A percentile compares a stretch with the other conserved stretches of the same genome.
These are phyloP conservation scores for Shargacucullia verbasci DNA, from an alignment of 2,888 invertebrate species.

Conservation along the genomic window DNA sequence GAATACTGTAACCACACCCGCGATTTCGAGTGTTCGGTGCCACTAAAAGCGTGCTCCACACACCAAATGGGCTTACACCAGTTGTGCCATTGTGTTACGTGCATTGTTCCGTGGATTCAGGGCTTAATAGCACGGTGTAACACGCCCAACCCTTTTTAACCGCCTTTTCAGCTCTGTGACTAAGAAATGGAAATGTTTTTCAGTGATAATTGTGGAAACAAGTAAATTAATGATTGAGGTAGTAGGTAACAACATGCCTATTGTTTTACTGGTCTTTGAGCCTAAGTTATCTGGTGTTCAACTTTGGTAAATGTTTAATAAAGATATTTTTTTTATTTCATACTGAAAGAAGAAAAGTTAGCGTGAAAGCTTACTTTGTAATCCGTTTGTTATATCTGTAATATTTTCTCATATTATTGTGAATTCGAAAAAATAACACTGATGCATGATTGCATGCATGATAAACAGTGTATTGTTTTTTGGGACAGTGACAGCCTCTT, in stretches of 20 bases:
- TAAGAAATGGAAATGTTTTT: conserved; percentile 15
- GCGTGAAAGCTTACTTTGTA: too few species aligned
- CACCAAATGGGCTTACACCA: conserved; percentile 65
- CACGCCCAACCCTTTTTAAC: conserved; percentile 45
- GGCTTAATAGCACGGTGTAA: conserved; percentile 56
- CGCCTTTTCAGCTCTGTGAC: conserved; percentile 30
- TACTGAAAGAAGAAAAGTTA: too few species aligned
- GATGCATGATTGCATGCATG: too few species aligned
- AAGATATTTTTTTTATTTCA: too few species aligned
- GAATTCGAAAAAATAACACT: too few species aligned
- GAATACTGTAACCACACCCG: conserved; percentile 20
- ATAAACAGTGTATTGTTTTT: too few species aligned
- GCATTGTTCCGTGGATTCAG: conserved; percentile 68
- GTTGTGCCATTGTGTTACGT: conserved; percentile 59
- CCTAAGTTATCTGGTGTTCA: too few species aligned
- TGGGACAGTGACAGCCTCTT: too few species aligned
- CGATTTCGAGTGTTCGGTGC: conserved; percentile 22
- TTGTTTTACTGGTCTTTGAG: background rate
- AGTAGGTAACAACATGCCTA: conserved; percentile 1
- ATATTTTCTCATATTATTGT: too few species aligned
- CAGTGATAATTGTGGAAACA: conserved; percentile 1
- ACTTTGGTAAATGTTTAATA: too few species aligned
- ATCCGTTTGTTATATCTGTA: too few species aligned
- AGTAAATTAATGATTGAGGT: conserved; percentile 9
- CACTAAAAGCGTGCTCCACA: conserved; percentile 68